A percentile compares a stretch with the other conserved stretches of the same genome.
These are phyloP conservation scores for Heliconius erato DNA, from an alignment of 2,888 invertebrate genomes.

Conservation along the genomic window DNA sequence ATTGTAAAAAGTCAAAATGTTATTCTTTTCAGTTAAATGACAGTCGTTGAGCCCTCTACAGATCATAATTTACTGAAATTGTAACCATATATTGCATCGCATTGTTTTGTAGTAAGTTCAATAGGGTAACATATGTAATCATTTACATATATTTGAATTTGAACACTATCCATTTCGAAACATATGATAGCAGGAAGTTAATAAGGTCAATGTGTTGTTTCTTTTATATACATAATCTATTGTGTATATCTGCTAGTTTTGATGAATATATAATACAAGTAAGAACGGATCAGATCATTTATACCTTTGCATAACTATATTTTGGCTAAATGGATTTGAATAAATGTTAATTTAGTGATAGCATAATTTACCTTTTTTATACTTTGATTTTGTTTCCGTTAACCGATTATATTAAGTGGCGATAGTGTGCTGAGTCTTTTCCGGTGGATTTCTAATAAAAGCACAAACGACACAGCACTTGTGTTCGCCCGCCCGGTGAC, in stretches of 20 bases:
- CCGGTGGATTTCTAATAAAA: too few species aligned
- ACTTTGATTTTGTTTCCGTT: too few species aligned
- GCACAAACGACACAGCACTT: too few species aligned
- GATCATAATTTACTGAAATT: conserved; percentile 32
- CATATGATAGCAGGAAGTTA: not conserved
- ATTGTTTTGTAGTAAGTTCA: conserved; percentile 45
- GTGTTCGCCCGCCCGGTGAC: too few species aligned
- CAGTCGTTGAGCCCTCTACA: conserved; percentile 2
- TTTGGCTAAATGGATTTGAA: too few species aligned
- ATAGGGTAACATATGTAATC: conserved; percentile 41
- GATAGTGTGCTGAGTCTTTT: too few species aligned
- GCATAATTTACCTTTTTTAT: too few species aligned
- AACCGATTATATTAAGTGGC: too few species aligned
- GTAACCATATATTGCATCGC: not conserved
- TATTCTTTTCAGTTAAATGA: not conserved
- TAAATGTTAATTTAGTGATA: too few species aligned
- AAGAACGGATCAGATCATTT: not conserved
- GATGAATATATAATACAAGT: not conserved
- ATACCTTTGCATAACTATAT: not conserved
- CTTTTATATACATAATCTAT: not conserved
- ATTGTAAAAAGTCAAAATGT: conserved; percentile 20
- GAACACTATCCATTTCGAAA: conserved; percentile 30
- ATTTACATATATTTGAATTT: conserved; percentile 46
- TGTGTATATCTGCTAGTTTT: not conserved
- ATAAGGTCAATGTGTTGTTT: conserved; percentile 10